Conservation (phyloP, 2,113 vertebrate genomes). For the Corythornis cristatus region DNA sequence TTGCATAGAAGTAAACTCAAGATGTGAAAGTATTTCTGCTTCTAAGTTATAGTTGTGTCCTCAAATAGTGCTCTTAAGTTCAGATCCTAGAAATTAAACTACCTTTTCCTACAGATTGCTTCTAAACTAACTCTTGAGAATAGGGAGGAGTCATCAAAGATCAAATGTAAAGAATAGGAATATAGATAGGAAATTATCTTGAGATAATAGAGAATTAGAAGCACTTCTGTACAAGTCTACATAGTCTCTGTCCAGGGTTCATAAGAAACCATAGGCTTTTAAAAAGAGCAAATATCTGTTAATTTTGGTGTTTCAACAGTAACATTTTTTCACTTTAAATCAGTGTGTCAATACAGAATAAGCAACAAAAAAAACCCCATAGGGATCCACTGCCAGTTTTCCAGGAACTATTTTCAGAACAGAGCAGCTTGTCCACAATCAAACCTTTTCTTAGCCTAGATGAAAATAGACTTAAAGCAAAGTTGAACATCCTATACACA, state of each 20-base stretch:
- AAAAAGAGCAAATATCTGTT: background rate
- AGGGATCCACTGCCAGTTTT: background rate
- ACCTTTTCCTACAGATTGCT: background rate
- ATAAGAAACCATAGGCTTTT: background rate
- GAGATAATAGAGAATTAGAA: background rate
- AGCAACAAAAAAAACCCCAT: fast-evolving
- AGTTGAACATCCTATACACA: background rate
- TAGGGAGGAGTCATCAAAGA: background rate
- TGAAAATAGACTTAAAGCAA: background rate
- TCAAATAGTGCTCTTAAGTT: background rate
- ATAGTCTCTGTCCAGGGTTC: background rate
- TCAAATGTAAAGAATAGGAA: background rate
- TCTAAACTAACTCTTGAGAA: background rate
- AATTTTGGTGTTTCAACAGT: background rate
- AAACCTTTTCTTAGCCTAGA: background rate
- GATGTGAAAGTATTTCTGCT: background rate
- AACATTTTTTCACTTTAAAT: background rate
- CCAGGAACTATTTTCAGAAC: background rate
- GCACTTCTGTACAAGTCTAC: background rate
- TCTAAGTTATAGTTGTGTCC: background rate
- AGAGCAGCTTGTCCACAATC: background rate
- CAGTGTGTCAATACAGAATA: background rate
- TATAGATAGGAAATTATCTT: background rate
- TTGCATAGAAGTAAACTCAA: background rate
- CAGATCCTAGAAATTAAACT: background rate